A percentile compares a stretch with the other conserved stretches of the same genome.
phyloP scores from a whole-genome alignment of 2,797 vertebrate genomes.

The Acropternis orthonyx region DNA sequence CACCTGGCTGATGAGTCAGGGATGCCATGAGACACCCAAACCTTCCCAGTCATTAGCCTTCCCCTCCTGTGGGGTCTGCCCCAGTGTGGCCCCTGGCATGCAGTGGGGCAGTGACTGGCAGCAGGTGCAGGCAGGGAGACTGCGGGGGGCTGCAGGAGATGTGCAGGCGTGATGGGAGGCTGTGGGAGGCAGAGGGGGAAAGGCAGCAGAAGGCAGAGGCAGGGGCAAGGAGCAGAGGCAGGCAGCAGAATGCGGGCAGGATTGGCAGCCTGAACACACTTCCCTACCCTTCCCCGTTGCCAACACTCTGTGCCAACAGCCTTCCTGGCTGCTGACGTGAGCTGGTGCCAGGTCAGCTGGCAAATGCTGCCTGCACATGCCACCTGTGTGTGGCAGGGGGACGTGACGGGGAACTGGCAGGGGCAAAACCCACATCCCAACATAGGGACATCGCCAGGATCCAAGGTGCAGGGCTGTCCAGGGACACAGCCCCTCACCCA shows the following conservation, averaged over 20 bases:
- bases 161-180: not conserved
- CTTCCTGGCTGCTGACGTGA: not conserved
- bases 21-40: not conserved
- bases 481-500: accelerated
- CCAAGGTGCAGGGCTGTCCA: accelerated
- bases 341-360: not conserved
- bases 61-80: not conserved
- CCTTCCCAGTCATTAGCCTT: accelerated
- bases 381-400: not conserved
- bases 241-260: not conserved
- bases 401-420: accelerated
- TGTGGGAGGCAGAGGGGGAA: not conserved
- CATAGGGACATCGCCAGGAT: accelerated
- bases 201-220: not conserved
- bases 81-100: accelerated
- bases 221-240: not conserved
- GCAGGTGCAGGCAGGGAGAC: not conserved
- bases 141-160: not conserved
- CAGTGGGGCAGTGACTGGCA: not conserved
- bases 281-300: accelerated
- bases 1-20: accelerated
- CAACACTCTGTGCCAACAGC: not conserved
- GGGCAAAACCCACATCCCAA: not conserved
- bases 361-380: not conserved
- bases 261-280: not conserved